These are phyloP conservation scores for Metopolophium dirhodum DNA, from an alignment of 1,140 invertebrate genomes.

Conservation along the genomic window DNA sequence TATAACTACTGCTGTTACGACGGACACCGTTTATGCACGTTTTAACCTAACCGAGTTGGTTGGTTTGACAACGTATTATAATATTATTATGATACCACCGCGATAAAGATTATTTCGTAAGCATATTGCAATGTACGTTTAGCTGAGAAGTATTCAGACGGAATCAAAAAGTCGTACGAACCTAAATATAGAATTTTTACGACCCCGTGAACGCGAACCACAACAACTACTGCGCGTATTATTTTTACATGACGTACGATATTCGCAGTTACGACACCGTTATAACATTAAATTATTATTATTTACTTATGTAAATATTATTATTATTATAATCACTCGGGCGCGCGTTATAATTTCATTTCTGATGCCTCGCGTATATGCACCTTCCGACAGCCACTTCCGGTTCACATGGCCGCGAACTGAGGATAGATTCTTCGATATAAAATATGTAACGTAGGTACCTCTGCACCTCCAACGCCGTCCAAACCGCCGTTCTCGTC, in stretches of 20 bases:
- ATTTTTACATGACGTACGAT: no score
- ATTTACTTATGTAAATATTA: not conserved
- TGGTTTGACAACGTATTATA: not conserved
- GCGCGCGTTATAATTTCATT: constrained; percentile 47
- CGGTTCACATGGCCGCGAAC: constrained; percentile 45
- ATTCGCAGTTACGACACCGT: not conserved
- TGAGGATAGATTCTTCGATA: constrained; percentile 47
- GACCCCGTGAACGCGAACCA: not conserved
- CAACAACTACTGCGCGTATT: no score
- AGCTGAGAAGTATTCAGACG: not conserved
- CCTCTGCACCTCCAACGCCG: not conserved
- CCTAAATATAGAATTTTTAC: not conserved
- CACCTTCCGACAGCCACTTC: constrained; percentile 51
- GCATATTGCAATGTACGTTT: not conserved
- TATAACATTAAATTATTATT: not conserved
- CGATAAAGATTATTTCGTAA: not conserved
- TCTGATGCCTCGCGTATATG: not conserved
- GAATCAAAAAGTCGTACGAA: not conserved
- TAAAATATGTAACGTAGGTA: not conserved
- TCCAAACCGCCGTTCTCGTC: not conserved
- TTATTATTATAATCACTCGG: not conserved
- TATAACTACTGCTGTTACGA: not conserved
- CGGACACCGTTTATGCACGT: not conserved
- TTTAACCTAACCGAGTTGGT: not conserved
- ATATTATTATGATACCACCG: not conserved